Conservation (phyloP, 1,140 invertebrate genomes). For the Caenorhabditis elegans region DNA sequence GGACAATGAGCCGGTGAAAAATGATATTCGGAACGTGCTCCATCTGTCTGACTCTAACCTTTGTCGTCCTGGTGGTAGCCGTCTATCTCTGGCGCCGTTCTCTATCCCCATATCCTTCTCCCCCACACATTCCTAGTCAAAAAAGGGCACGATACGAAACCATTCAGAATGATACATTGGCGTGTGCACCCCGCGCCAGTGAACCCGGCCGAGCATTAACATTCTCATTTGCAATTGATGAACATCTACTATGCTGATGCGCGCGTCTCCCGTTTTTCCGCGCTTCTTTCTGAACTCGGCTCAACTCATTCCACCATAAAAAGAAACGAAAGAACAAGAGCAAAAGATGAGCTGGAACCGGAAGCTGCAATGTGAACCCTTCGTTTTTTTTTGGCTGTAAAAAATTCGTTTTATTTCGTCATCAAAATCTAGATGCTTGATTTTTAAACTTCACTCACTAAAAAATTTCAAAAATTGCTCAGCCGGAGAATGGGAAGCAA, state of each 20-base stretch:
- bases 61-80: neutral
- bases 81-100: neutral
- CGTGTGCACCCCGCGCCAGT: conserved; percentile 15
- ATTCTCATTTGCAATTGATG: conserved; percentile 32
- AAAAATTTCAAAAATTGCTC: neutral
- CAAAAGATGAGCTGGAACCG: conserved; percentile 8
- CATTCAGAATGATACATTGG: conserved; percentile 28
- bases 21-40: conserved; percentile 17
- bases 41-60: neutral
- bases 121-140: neutral
- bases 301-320: neutral
- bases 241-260: conserved; percentile 28
- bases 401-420: too few species aligned
- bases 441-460: too few species aligned
- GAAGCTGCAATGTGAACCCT: neutral
- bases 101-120: neutral
- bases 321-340: neutral
- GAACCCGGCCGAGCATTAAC: conserved; percentile 16
- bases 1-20: neutral
- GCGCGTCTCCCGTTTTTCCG: neutral
- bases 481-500: neutral
- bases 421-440: too few species aligned
- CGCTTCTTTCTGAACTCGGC: neutral
- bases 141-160: conserved; percentile 24
- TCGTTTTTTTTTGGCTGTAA: neutral